Percentiles rank a stretch among this genome's conserved stretches.
phyloP scores from a whole-genome alignment of 1,140 invertebrate genomes.

The Caenorhabditis latens region DNA sequence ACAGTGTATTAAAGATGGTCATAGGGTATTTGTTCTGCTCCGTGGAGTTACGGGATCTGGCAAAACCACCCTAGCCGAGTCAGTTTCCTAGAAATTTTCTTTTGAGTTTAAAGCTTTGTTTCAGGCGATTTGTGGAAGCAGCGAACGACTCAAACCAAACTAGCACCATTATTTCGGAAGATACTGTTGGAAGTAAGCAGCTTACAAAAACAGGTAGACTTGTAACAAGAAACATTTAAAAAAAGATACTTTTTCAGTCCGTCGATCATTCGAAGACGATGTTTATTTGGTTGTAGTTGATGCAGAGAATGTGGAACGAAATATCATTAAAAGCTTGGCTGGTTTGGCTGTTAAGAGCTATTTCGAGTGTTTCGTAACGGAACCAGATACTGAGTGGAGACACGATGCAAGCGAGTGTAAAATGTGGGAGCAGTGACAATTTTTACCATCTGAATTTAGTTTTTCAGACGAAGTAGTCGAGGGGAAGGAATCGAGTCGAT shows the following conservation, averaged over 20 bases:
- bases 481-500: not conserved
- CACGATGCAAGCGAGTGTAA: not conserved
- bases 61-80: not conserved
- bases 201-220: not conserved
- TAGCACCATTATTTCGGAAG: not conserved
- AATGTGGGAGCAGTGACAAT: not conserved
- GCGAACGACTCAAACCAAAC: not conserved
- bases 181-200: not conserved
- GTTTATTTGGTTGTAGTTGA: not conserved
- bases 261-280: not conserved
- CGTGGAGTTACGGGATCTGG: slow-evolving; percentile 23
- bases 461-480: not conserved
- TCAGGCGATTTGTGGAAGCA: not conserved
- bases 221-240: not conserved
- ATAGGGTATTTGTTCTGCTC: not conserved
- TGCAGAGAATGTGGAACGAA: not conserved
- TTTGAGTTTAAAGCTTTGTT: not conserved
- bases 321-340: not conserved
- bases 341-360: not conserved
- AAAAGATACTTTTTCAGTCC: not conserved
- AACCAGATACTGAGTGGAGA: not conserved
- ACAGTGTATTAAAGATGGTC: not conserved
- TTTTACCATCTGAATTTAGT: too few species aligned
- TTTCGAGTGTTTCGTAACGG: not conserved
- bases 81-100: not conserved